Evolutionary conservation across 2,113 vertebrate species (phyloP).

Genomic region (Misgurnus mizolepis): DNA sequence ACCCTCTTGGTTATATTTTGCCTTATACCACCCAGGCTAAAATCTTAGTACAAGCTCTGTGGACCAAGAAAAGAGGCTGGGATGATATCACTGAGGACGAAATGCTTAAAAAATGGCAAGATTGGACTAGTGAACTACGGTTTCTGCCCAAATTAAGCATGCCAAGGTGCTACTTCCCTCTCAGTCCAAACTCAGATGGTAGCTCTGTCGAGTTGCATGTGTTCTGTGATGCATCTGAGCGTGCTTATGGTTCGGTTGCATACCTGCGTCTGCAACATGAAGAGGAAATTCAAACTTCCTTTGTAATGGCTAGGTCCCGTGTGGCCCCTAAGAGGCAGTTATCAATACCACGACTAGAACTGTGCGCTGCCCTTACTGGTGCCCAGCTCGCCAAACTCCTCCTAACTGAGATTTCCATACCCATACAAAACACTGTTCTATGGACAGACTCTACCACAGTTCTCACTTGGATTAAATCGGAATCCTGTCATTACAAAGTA

Average conservation of each 20-base stretch:
- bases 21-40: too few relatives aligned
- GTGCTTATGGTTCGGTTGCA: slow-evolving; percentile 15
- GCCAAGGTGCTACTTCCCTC: background rate
- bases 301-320: background rate
- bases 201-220: background rate
- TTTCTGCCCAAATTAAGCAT: background rate
- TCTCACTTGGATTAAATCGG: slow-evolving; percentile 16
- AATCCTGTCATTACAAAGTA: slow-evolving; percentile 42
- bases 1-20: too few relatives aligned
- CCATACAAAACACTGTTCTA: too few relatives aligned
- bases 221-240: slow-evolving; percentile 15
- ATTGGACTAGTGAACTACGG: too few relatives aligned
- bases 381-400: too few relatives aligned
- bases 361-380: background rate
- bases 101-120: too few relatives aligned
- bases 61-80: too few relatives aligned
- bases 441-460: too few relatives aligned
- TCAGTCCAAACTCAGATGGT: background rate
- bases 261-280: background rate
- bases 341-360: slow-evolving; percentile 16
- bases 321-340: background rate
- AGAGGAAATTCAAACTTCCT: background rate
- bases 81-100: too few relatives aligned
- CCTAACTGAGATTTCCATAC: too few relatives aligned
- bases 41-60: too few relatives aligned